Conservation (phyloP, 2,113 vertebrate genomes). For the western clawed frog (Xenopus tropicalis) region UCB_Xtro_10.0 CM004445.2:111740001-111740500, state of each 20-base stretch:
- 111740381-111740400: constrained; percentile 1
- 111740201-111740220: background rate
- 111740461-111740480: constrained; percentile 2
- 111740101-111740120: no score
- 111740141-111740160: background rate
- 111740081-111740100: no score
- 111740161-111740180: constrained; percentile 9
- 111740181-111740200: constrained; percentile 19
- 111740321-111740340: no score
- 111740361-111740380: background rate
- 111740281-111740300: background rate
- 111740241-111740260: constrained; percentile 12
- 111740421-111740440: constrained; percentile 8
- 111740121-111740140: background rate
- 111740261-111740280: constrained; percentile 1
- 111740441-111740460: background rate
- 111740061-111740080: no score
- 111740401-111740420: background rate
- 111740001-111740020: no score
- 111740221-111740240: background rate
- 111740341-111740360: background rate
- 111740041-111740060: no score
- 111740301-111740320: no score
- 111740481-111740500: constrained; percentile 11
- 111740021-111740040: no score